Evolutionary conservation across 2,888 invertebrate genomes (phyloP).

Genomic region (Hyppa rectilinea): DNA sequence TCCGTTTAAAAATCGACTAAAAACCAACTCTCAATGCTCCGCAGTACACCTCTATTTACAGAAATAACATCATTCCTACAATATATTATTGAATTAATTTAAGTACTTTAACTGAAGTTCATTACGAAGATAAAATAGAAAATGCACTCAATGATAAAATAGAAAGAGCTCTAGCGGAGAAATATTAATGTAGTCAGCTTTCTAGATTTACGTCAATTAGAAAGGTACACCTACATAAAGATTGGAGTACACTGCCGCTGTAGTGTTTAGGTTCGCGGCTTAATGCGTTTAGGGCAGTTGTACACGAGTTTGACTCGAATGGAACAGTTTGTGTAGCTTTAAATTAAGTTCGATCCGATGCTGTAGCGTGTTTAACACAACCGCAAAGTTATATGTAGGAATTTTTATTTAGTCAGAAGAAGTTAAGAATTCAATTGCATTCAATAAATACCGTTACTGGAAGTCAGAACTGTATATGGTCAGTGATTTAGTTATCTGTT

Average conservation of each 20-base stretch:
- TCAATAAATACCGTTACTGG: too few relatives aligned
- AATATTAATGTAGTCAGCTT: constrained; percentile 71
- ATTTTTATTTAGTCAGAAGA: neutral
- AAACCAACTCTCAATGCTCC: neutral
- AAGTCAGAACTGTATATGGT: too few relatives aligned
- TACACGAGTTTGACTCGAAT: constrained; percentile 30
- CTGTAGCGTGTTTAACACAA: constrained; percentile 1
- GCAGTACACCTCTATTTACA: neutral
- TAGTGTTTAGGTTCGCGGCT: constrained; percentile 30
- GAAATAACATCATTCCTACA: constrained; percentile 2
- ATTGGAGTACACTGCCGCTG: constrained; percentile 39
- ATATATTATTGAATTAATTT: constrained; percentile 26
- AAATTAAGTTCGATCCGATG: constrained; percentile 14
- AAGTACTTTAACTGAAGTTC: constrained; percentile 44
- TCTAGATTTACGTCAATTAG: constrained; percentile 73
- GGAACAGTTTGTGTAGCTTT: neutral
- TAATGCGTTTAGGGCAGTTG: constrained; percentile 28
- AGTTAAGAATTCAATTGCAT: neutral
- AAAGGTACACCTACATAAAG: constrained; percentile 72
- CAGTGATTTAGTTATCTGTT: too few relatives aligned
- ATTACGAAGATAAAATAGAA: constrained; percentile 61
- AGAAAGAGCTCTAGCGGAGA: constrained; percentile 29
- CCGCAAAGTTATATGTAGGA: neutral
- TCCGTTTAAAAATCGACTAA: neutral
- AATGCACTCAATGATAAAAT: too few relatives aligned